Evolutionary conservation across 92 coral and sea anemone species (phyloP), one percentile per base, ranked within the genome.

Genomic region (Siderastrea siderea): DNA sequence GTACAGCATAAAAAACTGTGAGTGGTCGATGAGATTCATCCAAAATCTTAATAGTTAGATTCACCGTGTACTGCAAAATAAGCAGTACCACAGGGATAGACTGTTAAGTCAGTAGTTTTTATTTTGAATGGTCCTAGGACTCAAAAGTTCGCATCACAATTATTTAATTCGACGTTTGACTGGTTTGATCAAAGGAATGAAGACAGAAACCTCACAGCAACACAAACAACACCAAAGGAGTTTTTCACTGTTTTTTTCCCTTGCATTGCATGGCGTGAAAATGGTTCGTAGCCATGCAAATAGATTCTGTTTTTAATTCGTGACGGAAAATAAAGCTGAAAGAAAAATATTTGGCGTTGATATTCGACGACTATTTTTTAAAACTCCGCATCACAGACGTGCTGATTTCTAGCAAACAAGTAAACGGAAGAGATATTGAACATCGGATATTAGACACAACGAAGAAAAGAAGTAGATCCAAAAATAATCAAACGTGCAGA

Each of bases 311-410:
- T 26, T 26, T 26, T 26, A 26, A 26, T 26, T 26, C 38, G 84
- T 80, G 84, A 50, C 71, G 3, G 51, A 69, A 69, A 70, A 82
- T 80, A 58, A 71, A 70, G 51, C 86, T 15, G 58, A 59, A 82
- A 71, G 86, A 82, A 17, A 57, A 82, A 82, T 82, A 82, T 82
- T 82, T 82, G 86, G 78, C 55, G 64, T 62, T 70, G 54, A 52
- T 68, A 81, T 55, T 60, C 5, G 51, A 10, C 81, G 66, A 59
- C 52, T 4, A 43, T 43, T 51, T 60, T n/a, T n/a, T n/a, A 44
- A 8, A 15, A 48, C 38, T 26, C 38, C 38, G 38, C 38, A 26
- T 26, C 6, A n/a, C 66, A 72, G 77, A 13, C 77, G 77, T 47
- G 19, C 7, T 74, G 16, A 38, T 47, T 44, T 54, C 17, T n/a